Percentiles rank a stretch among this genome's conserved stretches.
Conservation (phyloP, 2,888 invertebrate species). For the Pollenia labialis region DNA sequence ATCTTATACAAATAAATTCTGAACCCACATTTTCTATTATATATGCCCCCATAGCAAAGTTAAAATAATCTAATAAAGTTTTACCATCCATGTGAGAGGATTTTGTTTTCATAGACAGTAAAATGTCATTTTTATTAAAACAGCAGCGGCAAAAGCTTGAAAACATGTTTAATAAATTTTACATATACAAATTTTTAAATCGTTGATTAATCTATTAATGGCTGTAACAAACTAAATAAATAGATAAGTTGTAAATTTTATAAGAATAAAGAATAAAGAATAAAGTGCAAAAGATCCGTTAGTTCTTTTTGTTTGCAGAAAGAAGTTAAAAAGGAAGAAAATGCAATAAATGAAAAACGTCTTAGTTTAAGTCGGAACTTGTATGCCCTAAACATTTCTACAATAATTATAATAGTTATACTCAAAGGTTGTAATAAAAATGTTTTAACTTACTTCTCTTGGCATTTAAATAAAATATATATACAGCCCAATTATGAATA, state of each 20-base stretch:
- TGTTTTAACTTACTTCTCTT: too few relatives aligned
- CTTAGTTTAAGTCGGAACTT: background rate
- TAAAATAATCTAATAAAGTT: slow-evolving; percentile 60
- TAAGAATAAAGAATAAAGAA: background rate
- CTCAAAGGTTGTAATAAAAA: too few relatives aligned
- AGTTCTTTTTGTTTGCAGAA: background rate
- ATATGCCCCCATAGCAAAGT: slow-evolving; percentile 72
- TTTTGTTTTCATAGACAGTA: slow-evolving; percentile 48
- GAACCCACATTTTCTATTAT: slow-evolving; percentile 65
- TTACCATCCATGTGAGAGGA: slow-evolving; percentile 56
- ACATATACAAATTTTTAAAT: background rate
- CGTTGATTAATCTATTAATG: background rate
- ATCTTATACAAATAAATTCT: slow-evolving; percentile 77
- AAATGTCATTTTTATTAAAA: slow-evolving; percentile 72
- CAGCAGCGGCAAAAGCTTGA: slow-evolving; percentile 77
- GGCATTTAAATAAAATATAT: too few relatives aligned
- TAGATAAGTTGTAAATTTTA: background rate
- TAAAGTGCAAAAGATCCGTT: slow-evolving; percentile 19
- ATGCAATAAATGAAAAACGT: background rate
- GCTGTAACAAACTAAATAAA: background rate
- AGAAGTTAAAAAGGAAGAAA: background rate
- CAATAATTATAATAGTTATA: too few relatives aligned
- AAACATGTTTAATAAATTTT: slow-evolving; percentile 30
- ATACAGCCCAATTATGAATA: too few relatives aligned
- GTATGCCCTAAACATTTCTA: background rate